A percentile compares a stretch with the other conserved stretches of the same genome.
phyloP scores from a whole-genome alignment of 2,113 vertebrate species.

The Toxotes chatareus region DNA sequence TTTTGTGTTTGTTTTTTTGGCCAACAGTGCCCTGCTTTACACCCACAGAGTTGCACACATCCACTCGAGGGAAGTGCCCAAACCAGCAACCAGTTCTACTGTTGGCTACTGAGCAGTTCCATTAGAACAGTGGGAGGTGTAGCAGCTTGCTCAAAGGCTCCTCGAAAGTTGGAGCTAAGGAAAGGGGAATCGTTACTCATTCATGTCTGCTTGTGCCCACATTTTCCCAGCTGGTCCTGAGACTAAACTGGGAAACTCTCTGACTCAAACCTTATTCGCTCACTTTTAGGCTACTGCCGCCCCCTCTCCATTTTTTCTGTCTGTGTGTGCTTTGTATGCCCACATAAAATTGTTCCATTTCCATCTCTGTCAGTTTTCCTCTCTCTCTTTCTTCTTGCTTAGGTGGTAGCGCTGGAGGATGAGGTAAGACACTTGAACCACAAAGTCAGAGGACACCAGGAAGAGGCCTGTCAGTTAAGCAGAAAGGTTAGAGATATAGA shows the following conservation, averaged over 20 bases:
- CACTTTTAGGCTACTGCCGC: slow-evolving; percentile 50
- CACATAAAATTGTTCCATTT: slow-evolving; percentile 16
- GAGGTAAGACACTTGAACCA: slow-evolving; percentile 80
- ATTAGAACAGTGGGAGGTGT: slow-evolving; percentile 58
- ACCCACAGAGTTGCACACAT: slow-evolving; percentile 68
- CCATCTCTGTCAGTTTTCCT: slow-evolving; percentile 7
- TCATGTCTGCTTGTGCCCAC: slow-evolving; percentile 58
- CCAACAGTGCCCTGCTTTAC: slow-evolving; percentile 62
- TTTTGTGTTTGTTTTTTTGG: slow-evolving; percentile 31
- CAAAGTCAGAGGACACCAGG: slow-evolving; percentile 70
- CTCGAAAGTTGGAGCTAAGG: slow-evolving; percentile 57
- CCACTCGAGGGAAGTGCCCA: slow-evolving; percentile 69
- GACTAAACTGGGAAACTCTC: slow-evolving; percentile 71
- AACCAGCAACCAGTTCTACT: slow-evolving; percentile 42
- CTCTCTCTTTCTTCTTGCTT: slow-evolving; percentile 34
- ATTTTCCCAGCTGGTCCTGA: slow-evolving; percentile 70
- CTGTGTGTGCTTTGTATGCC: slow-evolving; percentile 33
- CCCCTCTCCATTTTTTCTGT: slow-evolving; percentile 48
- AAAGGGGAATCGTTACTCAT: slow-evolving; percentile 72
- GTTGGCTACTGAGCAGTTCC: slow-evolving; percentile 52
- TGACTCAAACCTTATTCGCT: slow-evolving; percentile 58
- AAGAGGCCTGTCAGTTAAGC: slow-evolving; percentile 70
- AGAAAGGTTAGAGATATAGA: slow-evolving; percentile 75
- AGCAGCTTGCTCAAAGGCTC: slow-evolving; percentile 70
- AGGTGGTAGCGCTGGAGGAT: slow-evolving; percentile 75